These are phyloP conservation scores for Rhorus exstirpatorius DNA, from an alignment of 2,888 invertebrate species.

Conservation along the genomic window DNA sequence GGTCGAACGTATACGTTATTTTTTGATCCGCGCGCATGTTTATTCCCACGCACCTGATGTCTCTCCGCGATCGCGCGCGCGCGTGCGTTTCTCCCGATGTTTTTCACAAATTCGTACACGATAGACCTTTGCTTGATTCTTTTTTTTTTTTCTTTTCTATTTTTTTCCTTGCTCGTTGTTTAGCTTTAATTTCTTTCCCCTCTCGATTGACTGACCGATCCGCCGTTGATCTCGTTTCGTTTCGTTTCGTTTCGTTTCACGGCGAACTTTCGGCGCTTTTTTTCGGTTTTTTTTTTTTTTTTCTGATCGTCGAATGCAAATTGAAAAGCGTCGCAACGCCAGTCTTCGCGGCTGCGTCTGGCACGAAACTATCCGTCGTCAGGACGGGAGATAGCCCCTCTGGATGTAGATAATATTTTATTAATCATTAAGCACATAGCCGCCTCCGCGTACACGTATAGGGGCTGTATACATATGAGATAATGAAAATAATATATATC, in stretches of 20 bases:
- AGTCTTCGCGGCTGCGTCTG: conserved; percentile 75
- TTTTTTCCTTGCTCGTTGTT: not conserved
- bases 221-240: no score
- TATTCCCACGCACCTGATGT: not conserved
- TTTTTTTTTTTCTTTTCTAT: not conserved
- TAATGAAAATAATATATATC: conserved; percentile 83
- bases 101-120: not conserved
- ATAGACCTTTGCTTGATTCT: not conserved
- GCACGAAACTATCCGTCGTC: conserved; percentile 81
- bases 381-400: conserved; percentile 76
- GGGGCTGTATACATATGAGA: conserved; percentile 78
- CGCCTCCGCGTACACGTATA: conserved; percentile 68
- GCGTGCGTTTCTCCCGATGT: not conserved
- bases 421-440: conserved; percentile 84
- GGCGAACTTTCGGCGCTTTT: not conserved
- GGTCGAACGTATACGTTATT: not conserved
- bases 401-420: conserved; percentile 82
- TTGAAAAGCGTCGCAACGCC: conserved; percentile 63
- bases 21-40: not conserved
- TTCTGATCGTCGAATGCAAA: conserved; percentile 7
- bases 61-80: not conserved
- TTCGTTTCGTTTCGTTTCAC: not conserved
- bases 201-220: no score
- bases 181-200: not conserved
- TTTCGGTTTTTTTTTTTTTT: not conserved